Evolutionary conservation across 2,797 vertebrate genomes (phyloP).

Genomic region (Oreochromis mossambicus): DNA sequence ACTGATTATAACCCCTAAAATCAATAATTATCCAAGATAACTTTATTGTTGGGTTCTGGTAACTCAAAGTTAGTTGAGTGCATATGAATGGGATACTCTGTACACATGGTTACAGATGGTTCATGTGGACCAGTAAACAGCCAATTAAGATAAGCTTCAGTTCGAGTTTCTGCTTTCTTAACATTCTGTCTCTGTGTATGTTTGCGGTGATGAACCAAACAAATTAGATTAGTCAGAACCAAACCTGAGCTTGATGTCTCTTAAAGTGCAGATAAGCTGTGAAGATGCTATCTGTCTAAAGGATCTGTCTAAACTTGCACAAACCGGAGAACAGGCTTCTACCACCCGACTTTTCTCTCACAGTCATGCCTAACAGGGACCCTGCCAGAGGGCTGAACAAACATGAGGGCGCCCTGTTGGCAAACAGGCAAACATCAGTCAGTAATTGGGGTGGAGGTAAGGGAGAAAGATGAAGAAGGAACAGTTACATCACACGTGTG

Average conservation of each 20-base stretch:
- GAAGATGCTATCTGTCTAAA: background rate
- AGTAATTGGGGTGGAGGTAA: background rate
- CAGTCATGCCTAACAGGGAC: background rate
- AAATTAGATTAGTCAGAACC: background rate
- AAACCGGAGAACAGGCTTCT: background rate
- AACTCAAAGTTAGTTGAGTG: background rate
- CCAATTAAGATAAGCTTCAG: background rate
- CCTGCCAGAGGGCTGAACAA: conserved; percentile 7
- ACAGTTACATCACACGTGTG: background rate
- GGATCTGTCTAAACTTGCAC: conserved; percentile 1
- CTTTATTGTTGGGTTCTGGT: background rate
- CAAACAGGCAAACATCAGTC: conserved; percentile 18
- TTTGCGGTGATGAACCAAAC: background rate
- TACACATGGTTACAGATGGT: background rate
- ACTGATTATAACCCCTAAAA: background rate
- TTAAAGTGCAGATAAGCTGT: background rate
- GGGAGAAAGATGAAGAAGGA: background rate
- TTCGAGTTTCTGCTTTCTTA: background rate
- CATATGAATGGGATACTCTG: background rate
- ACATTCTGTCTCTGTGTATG: background rate
- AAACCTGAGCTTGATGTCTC: background rate
- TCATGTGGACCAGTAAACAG: background rate
- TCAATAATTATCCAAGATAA: background rate
- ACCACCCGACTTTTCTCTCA: background rate
- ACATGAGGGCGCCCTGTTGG: background rate